A percentile compares a stretch with the other conserved stretches of the same genome.
Conservation (phyloP, 2,797 vertebrate genomes). For the Platalea minor region DNA sequence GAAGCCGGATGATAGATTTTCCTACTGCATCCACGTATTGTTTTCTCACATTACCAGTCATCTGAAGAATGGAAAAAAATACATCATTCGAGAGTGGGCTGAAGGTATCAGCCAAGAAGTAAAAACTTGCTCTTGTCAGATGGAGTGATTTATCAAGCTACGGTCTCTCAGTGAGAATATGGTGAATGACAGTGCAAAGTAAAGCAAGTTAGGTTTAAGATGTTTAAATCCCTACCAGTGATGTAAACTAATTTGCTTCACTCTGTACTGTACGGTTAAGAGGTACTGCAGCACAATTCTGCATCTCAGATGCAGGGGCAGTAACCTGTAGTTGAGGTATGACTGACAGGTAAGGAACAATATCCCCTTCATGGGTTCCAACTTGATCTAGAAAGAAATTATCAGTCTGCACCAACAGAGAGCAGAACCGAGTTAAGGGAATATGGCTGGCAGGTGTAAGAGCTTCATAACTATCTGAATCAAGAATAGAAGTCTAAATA, state of each 20-base stretch:
- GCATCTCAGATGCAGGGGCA: neutral
- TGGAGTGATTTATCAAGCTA: neutral
- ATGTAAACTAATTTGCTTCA: neutral
- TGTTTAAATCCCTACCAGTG: neutral
- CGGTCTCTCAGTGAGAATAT: neutral
- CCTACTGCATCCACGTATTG: neutral
- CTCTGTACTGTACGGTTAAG: neutral
- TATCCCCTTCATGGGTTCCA: neutral
- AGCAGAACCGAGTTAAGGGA: neutral
- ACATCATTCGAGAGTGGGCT: neutral
- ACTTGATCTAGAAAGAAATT: neutral
- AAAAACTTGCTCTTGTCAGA: neutral
- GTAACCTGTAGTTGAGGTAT: neutral
- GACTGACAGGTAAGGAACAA: neutral
- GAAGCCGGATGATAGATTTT: neutral
- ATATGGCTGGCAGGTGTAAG: neutral
- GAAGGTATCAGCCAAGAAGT: neutral
- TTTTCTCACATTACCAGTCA: neutral
- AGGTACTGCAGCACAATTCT: neutral
- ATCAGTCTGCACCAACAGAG: neutral
- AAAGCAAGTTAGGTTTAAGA: neutral
- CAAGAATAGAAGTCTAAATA: neutral
- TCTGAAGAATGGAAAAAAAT: neutral
- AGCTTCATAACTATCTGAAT: neutral
- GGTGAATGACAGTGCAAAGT: neutral